Conservation (phyloP, 2,888 invertebrate genomes). For the Isoperla grammatica region DNA sequence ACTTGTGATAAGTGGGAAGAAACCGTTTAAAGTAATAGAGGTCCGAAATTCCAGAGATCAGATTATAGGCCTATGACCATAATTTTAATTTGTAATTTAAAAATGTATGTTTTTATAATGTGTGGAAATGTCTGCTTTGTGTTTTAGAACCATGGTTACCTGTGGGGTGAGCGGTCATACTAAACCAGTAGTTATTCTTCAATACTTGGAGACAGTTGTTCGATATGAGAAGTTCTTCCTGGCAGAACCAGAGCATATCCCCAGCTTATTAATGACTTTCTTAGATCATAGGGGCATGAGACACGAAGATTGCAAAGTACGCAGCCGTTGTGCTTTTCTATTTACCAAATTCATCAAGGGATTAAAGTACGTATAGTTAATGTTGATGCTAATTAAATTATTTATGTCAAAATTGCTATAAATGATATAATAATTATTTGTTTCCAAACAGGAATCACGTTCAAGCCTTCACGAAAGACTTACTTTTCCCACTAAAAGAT, state of each 20-base stretch:
- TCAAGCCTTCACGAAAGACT: conserved; percentile 45
- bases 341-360: conserved; percentile 52
- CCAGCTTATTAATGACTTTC: conserved; percentile 46
- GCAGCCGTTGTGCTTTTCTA: conserved; percentile 50
- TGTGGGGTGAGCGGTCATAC: conserved; percentile 45
- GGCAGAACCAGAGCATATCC: conserved; percentile 45
- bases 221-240: conserved; percentile 51
- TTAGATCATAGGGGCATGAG: conserved; percentile 49
- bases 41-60: no score
- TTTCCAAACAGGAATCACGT: conserved; percentile 39
- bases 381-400: not conserved
- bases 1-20: no score
- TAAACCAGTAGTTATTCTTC: conserved; percentile 45
- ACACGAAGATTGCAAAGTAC: conserved; percentile 44
- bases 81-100: no score
- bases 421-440: no score
- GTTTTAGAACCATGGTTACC: conserved; percentile 39
- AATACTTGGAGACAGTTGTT: conserved; percentile 41
- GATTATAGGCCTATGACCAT: no score
- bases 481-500: conserved; percentile 47
- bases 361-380: conserved; percentile 42
- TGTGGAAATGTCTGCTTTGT: no score
- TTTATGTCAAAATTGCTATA: no score
- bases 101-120: no score
- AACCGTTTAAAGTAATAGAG: no score